These are phyloP conservation scores for Macrobrachium nipponense DNA, from an alignment of 1,140 invertebrate species.

Conservation along the genomic window DNA sequence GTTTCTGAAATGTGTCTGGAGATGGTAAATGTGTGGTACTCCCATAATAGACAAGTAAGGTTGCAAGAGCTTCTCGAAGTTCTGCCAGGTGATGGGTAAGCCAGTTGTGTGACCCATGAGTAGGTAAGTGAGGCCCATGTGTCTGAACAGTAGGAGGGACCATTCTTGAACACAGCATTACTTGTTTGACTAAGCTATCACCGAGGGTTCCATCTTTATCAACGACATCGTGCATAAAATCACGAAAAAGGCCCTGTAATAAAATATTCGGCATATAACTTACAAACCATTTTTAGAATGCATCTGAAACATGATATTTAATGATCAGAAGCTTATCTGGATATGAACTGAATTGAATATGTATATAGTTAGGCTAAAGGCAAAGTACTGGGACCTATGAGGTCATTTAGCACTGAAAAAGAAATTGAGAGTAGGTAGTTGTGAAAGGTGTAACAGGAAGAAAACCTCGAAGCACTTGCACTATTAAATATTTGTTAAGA, in stretches of 20 bases:
- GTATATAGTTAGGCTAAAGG: too few species aligned
- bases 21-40: slow-evolving; percentile 27
- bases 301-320: not conserved
- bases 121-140: slow-evolving; percentile 31
- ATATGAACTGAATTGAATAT: too few species aligned
- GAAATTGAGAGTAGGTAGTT: too few species aligned
- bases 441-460: too few species aligned
- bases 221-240: slow-evolving; percentile 50
- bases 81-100: slow-evolving; percentile 50
- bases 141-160: slow-evolving; percentile 12
- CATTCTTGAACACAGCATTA: slow-evolving; percentile 5
- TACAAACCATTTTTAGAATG: not conserved
- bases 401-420: too few species aligned
- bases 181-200: slow-evolving; percentile 38
- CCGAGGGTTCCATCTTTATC: slow-evolving; percentile 43
- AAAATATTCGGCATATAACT: not conserved
- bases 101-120: slow-evolving; percentile 28
- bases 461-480: too few species aligned
- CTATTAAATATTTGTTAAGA: too few species aligned
- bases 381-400: too few species aligned
- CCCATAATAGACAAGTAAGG: slow-evolving; percentile 44
- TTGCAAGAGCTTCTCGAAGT: slow-evolving; percentile 42
- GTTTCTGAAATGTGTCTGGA: slow-evolving; percentile 39
- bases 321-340: not conserved
- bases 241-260: slow-evolving; percentile 43